Evolutionary conservation across 2,888 invertebrate species (phyloP).

Genomic region (Pteria penguin): DNA sequence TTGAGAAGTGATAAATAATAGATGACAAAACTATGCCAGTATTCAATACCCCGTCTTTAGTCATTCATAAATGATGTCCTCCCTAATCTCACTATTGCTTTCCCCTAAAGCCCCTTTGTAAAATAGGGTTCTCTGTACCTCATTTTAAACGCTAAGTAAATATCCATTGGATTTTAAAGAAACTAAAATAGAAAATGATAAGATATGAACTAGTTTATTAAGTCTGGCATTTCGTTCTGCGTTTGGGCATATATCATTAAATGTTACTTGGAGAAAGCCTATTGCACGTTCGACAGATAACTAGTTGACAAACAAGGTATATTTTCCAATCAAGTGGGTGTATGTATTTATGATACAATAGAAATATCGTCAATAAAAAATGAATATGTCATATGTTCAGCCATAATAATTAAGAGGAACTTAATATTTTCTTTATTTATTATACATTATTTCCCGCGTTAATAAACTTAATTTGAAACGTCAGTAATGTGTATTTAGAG

Average conservation of each 20-base stretch:
- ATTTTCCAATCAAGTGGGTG: too few species aligned
- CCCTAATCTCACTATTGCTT: background rate
- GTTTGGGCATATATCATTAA: background rate
- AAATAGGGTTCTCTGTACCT: conserved; percentile 15
- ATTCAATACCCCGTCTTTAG: background rate
- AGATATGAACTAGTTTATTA: conserved; percentile 33
- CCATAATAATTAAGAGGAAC: too few species aligned
- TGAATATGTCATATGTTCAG: too few species aligned
- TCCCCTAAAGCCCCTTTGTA: conserved; percentile 8
- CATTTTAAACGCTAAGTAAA: conserved; percentile 24
- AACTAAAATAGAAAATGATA: conserved; percentile 33
- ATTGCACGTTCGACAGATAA: background rate
- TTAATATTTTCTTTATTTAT: too few species aligned
- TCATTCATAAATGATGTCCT: background rate
- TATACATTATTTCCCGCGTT: too few species aligned
- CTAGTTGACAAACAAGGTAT: background rate
- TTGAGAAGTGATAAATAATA: too few species aligned
- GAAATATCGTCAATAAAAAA: too few species aligned
- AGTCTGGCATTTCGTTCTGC: background rate
- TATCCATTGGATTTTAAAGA: conserved; percentile 27
- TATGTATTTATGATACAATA: too few species aligned
- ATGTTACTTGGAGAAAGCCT: background rate
- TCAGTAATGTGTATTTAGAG: too few species aligned
- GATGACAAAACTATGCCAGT: too few species aligned
- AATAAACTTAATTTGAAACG: too few species aligned